A percentile compares a stretch with the other conserved stretches of the same genome.
Evolutionary conservation across 2,797 vertebrate species (phyloP).

Genomic region (Oreochromis mossambicus): DNA sequence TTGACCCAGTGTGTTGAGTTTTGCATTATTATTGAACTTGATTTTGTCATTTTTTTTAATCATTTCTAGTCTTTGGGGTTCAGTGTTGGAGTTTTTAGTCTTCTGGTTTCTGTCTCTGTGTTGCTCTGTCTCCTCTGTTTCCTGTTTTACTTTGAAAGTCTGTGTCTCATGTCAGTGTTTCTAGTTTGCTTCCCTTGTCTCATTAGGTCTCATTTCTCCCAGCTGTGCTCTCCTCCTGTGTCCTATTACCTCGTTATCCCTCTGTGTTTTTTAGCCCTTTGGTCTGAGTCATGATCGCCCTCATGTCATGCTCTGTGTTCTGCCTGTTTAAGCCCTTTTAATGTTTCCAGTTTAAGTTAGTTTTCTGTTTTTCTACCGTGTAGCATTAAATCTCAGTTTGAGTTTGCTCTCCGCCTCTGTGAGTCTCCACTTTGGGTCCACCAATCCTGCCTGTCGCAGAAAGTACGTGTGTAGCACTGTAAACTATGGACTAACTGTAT

Average conservation of each 20-base stretch:
- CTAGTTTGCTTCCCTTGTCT: background rate
- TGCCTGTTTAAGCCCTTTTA: background rate
- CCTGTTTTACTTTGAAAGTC: background rate
- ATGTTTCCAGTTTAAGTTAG: background rate
- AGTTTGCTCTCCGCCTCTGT: background rate
- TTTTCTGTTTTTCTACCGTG: background rate
- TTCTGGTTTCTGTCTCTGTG: too few species aligned
- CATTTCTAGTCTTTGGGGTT: too few species aligned
- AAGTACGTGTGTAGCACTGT: fast-evolving
- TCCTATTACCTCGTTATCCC: background rate
- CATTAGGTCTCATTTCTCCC: background rate
- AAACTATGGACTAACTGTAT: background rate
- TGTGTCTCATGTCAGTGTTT: background rate
- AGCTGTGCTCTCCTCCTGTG: background rate
- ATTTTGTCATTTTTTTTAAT: too few species aligned
- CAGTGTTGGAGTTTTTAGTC: too few species aligned
- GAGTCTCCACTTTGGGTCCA: background rate
- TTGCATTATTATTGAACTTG: too few species aligned
- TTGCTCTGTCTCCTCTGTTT: background rate
- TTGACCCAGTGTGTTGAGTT: too few species aligned
- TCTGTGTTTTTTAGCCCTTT: background rate
- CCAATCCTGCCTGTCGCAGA: background rate
- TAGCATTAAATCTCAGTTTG: background rate
- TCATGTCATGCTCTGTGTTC: background rate
- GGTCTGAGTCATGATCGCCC: background rate